Conservation (phyloP, 2,113 vertebrate genomes). For the Odobenus rosmarus region DNA sequence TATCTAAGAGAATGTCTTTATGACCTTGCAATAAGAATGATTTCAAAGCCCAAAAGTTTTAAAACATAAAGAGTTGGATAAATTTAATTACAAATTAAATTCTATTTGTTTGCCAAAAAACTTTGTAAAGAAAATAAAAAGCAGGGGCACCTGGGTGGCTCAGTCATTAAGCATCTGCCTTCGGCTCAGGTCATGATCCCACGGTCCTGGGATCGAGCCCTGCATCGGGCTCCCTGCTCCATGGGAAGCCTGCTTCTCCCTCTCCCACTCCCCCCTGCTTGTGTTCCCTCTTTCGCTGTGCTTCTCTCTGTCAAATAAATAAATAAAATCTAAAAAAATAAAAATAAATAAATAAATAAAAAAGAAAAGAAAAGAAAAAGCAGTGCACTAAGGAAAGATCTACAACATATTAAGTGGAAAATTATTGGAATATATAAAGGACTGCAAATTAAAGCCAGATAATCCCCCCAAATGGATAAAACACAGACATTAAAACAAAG, state of each 20-base stretch:
- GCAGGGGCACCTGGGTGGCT: too few species aligned
- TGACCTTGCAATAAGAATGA: background rate
- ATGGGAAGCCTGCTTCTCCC: too few species aligned
- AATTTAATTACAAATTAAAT: constrained; percentile 8
- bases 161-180: too few species aligned
- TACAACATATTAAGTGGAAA: background rate
- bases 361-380: background rate
- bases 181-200: too few species aligned
- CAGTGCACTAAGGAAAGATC: background rate
- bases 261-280: too few species aligned
- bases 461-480: background rate
- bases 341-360: too few species aligned
- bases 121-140: background rate
- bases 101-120: background rate
- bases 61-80: background rate
- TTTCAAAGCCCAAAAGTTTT: background rate
- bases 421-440: background rate
- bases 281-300: too few species aligned
- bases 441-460: background rate
- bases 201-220: too few species aligned
- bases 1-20: background rate
- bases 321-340: too few species aligned
- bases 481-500: background rate
- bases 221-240: too few species aligned
- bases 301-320: too few species aligned